These are phyloP conservation scores for Hippoglossus stenolepis DNA, from an alignment of 2,113 vertebrate species.

Conservation along the genomic window DNA sequence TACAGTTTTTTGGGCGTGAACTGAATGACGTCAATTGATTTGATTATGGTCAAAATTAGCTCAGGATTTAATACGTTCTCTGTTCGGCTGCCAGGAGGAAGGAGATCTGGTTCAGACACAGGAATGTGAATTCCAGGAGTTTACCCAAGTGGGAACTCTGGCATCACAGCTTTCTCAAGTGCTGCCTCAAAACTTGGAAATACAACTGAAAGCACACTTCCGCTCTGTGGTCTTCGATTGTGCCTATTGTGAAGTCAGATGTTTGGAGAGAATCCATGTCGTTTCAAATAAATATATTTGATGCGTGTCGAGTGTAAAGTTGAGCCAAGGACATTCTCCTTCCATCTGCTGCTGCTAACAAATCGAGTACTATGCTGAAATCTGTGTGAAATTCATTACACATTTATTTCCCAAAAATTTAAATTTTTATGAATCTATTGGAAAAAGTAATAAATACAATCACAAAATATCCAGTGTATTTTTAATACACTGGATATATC, in stretches of 20 bases:
- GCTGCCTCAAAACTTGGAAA: no score
- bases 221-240: background rate
- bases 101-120: background rate
- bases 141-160: background rate
- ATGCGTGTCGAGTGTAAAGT: background rate
- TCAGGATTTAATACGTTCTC: background rate
- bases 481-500: no score
- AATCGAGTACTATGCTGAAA: no score
- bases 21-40: no score
- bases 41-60: no score
- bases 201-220: background rate
- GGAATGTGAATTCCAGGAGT: background rate
- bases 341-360: background rate
- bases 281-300: background rate
- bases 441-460: no score
- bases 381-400: no score
- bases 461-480: no score
- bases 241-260: background rate
- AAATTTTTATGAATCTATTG: no score
- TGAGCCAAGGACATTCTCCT: background rate
- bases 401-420: no score
- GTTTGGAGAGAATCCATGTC: background rate
- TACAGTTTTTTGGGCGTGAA: background rate
- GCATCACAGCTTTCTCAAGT: no score
- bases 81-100: background rate